These are phyloP conservation scores for Nanorana parkeri DNA, from an alignment of 2,113 vertebrate genomes.

Conservation along the genomic window DNA sequence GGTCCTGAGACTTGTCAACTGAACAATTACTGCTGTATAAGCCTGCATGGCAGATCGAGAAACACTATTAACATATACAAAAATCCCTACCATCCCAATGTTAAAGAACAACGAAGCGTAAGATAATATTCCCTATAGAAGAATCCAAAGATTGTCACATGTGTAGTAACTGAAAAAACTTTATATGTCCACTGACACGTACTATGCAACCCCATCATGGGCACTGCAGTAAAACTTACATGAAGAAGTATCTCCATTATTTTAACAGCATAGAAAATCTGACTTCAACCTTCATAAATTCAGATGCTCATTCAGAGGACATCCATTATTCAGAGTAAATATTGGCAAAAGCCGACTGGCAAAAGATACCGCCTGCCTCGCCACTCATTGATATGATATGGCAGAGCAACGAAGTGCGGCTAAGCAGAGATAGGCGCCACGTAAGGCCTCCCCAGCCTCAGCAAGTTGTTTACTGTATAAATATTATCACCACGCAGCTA, in stretches of 20 bases:
- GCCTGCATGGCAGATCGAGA: background rate
- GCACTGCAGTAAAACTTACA: slow-evolving; percentile 1
- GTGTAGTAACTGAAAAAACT: background rate
- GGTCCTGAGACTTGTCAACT: background rate
- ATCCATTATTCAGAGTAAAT: slow-evolving; percentile 45
- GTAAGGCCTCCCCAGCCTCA: background rate
- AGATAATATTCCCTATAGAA: no score
- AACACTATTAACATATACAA: slow-evolving; percentile 9
- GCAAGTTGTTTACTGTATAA: background rate
- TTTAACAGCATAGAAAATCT: background rate
- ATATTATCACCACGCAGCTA: background rate
- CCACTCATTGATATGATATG: background rate
- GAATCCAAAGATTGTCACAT: background rate
- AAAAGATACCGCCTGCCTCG: background rate
- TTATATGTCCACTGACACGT: background rate
- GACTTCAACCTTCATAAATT: slow-evolving; percentile 30
- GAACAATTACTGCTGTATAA: slow-evolving; percentile 9
- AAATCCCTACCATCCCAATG: background rate
- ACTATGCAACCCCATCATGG: background rate
- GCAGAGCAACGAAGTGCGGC: background rate
- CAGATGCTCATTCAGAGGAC: slow-evolving; percentile 12
- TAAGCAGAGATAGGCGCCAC: background rate
- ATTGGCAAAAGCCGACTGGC: slow-evolving; percentile 2
- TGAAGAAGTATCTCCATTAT: background rate
- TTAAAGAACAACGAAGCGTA: no score